These are phyloP conservation scores for Falco peregrinus DNA, from an alignment of 2,797 vertebrate species.

Conservation along the genomic window DNA sequence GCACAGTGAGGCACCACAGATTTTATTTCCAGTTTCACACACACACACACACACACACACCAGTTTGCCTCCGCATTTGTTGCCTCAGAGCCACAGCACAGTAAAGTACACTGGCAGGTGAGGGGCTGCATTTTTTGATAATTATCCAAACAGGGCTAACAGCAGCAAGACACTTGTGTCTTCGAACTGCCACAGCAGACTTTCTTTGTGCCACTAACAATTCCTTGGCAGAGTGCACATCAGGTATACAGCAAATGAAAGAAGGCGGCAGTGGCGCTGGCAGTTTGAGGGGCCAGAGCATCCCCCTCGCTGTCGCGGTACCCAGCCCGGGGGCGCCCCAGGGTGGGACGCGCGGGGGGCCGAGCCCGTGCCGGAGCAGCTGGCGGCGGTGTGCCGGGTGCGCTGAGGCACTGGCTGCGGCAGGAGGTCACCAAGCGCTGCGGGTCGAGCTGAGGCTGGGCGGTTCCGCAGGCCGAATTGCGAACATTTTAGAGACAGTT, in stretches of 20 bases:
- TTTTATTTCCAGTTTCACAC: neutral
- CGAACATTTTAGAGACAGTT: constrained; percentile 8
- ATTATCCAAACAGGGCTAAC: neutral
- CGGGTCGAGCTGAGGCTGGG: accelerated
- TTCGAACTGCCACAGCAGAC: neutral
- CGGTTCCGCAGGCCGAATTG: neutral
- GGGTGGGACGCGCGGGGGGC: neutral
- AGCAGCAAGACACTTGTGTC: neutral
- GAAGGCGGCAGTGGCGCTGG: accelerated
- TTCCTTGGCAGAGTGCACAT: neutral
- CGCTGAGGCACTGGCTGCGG: neutral
- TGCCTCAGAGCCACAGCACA: neutral
- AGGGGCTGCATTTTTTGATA: neutral
- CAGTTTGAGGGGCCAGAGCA: too few relatives aligned
- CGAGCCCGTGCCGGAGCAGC: neutral
- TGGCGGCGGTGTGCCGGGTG: neutral
- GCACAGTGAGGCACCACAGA: accelerated
- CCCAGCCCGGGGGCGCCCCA: neutral
- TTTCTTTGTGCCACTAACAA: neutral
- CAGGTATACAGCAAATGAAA: accelerated
- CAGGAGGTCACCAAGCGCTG: too few relatives aligned
- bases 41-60: neutral
- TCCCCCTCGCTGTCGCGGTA: accelerated
- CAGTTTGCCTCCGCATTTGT: neutral
- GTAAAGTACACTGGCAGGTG: neutral